Evolutionary conservation across 2,888 invertebrate genomes (phyloP), one percentile per base, ranked within the genome.

Genomic region (Drosophila helvetica): DNA sequence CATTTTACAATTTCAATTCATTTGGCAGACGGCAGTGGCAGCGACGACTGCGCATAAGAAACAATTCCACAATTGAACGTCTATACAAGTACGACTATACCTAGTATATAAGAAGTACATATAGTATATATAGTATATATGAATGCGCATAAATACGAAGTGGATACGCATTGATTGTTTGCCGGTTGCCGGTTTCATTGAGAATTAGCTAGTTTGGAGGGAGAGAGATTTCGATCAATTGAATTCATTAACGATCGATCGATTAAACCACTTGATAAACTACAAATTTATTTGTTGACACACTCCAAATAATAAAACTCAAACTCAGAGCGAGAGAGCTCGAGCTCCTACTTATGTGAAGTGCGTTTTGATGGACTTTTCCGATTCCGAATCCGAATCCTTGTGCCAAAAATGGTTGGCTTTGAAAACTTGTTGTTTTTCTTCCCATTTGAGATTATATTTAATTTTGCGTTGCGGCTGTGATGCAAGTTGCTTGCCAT

Each of bases 141-240:
- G 66, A 30, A 54, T 46, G 15, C 15, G 15, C 5, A 15, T 33
- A 33, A 15, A 33, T 38, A 15, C 15, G 3, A 15, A 66, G 38
- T 47, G 47, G 65, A 38, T 59, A 66, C 68, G 59, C 66, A 75
- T 75, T 70, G 71, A 74, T 82, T 82, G 80, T 48, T 45, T 42
- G 61, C 25, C 74, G 66, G 63, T 62, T 50, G 66, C 79, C 78
- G 68, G 88, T 83, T 80, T 80, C 55, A 61, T 78, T 80, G 75
- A 84, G 88, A 80, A 75, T 87, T 68, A 81, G 81, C 84, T 79
- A 70, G 79, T 71, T 74, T 75, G 58, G 45, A 60, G 52, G 25
- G 38, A 56, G 63, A 48, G 43, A 52, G 43, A 50, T 46, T 64
- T 75, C 61, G 67, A 66, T 79, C 78, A 82, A 86, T 81, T 81